A percentile compares a stretch with the other conserved stretches of the same genome.
Evolutionary conservation across 2,113 vertebrate species (phyloP).

Genomic region (Clupea harengus): DNA sequence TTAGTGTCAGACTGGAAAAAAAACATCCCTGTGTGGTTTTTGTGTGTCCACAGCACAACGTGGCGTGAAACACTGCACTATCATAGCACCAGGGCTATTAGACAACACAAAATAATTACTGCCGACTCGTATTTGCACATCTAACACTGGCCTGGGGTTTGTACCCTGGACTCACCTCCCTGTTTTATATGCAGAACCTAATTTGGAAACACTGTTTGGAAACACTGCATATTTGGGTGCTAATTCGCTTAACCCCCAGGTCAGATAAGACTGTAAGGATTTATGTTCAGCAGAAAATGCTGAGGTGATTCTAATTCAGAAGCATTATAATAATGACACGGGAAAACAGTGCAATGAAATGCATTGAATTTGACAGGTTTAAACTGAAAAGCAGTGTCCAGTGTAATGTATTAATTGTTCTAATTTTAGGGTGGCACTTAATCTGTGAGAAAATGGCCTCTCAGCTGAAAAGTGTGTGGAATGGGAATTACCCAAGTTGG

Average conservation of each 20-base stretch:
- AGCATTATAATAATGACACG: slow-evolving; percentile 55
- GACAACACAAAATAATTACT: slow-evolving; percentile 7
- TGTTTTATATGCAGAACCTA: slow-evolving; percentile 53
- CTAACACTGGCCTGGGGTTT: neutral
- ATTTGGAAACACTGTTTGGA: slow-evolving; percentile 50
- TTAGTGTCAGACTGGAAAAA: neutral
- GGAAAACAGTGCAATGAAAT: slow-evolving; percentile 50
- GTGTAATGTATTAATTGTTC: slow-evolving; percentile 54
- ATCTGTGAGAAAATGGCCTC: slow-evolving; percentile 37
- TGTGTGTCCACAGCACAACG: neutral
- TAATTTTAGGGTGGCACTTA: slow-evolving; percentile 49
- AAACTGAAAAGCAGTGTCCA: slow-evolving; percentile 48
- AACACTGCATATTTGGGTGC: slow-evolving; percentile 67
- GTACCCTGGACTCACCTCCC: slow-evolving; percentile 41
- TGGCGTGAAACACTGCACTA: neutral
- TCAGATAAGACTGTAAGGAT: slow-evolving; percentile 58
- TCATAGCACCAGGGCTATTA: neutral
- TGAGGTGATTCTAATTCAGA: slow-evolving; percentile 61
- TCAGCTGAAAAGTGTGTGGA: slow-evolving; percentile 37
- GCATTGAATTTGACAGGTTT: slow-evolving; percentile 55
- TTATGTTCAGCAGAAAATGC: slow-evolving; percentile 56
- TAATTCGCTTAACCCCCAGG: slow-evolving; percentile 66
- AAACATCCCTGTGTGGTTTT: neutral
- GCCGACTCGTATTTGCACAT: neutral
- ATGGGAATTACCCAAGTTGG: slow-evolving; percentile 48